Base-by-base conservation (phyloP, 2,797 vertebrate genomes). In the Mormyrus hasselquistii region DNA sequence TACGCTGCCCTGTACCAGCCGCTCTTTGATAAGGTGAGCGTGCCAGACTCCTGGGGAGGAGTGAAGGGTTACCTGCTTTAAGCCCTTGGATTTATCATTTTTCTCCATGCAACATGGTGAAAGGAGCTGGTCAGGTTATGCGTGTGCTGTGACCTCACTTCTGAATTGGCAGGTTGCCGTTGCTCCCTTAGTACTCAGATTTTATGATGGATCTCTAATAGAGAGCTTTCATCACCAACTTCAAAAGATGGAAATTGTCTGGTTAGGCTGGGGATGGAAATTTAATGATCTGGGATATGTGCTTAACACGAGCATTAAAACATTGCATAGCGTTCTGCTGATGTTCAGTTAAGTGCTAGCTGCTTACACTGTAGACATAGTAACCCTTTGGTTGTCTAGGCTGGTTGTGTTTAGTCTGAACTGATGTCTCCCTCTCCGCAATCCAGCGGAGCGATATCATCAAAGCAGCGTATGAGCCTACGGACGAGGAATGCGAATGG, bases 401-500 rank as follows among this genome's bases (percentile, higher is more conserved):
- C 34, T 87, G 38, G 38, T 44, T 79, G 86, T 38, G 41, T 47
- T 49, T 29, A 12, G 3, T 62, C 22, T 69, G 38, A n/a, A 62
- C 38, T 22, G n/a, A 65, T 47, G 57, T 7, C 16, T 38, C 7
- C 6, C 16, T 44, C 14, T 29, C 14, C 41, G 3, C 90, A 59
- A 92, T 93, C 7, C 92, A 99, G 98, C 96, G 98, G 93, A 98
- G 98, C 87, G 98, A 99, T 91, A 99, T 99, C 89, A 97, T 99
- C 94, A 99, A 97, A 96, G 98, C 98, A 86, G 94, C 95, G 87
- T 99, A 99, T 91, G 99, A 99, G 93, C 99, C 99, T 92, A 99
- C 97, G 90, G 99, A 99, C 89, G 98, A 99, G 93, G 99, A 99
- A 91, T 99, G 98, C 93, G 98, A 99, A 92, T 99, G 99, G 99